Evolutionary conservation across 2,113 vertebrate genomes (phyloP), one percentile per base, ranked within the genome.

Genomic region (Protobothrops flavoviridis): DNA sequence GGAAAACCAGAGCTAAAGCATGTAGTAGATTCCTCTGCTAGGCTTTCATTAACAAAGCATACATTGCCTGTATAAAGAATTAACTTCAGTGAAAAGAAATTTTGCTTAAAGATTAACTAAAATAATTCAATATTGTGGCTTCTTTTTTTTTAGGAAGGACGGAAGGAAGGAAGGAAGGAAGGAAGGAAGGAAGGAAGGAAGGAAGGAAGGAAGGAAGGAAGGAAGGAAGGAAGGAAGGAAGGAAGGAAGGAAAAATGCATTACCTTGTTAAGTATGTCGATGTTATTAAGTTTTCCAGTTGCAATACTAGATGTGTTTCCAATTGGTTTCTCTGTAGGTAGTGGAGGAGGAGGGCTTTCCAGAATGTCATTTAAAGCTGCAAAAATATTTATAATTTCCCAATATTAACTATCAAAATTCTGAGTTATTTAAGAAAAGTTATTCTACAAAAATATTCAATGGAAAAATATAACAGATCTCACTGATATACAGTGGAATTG

Each of bases 321-420:
- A 57, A 99, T 97, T 50, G 99, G 98, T 91, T 98, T 99, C 97
- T 98, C 98, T 93, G 95, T 91, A 88, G 99, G 98, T 43, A 98
- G 98, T 74, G 99, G 98, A 0, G 98, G 98, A 0, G 98, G 98
- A 93, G 98, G 97, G 48, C 93, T 95, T 95, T 98, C 98, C 87
- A 92, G 92, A 64, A 95, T 95, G 74, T 97, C 96, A 93, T 97
- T 97, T 96, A 96, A 97, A 95, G 97, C 98, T 98, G 96, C 45
- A 97, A 95, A 96, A 97, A 12, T 0, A 92, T 57, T 0, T 93
- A 39, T 87, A 94, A 87, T 87, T 93, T 39, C 52, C 91, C 93
- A 94, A 33, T 81, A 33, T 90, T 90, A 93, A 92, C 87, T 90
- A 57, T 12, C 87, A 95, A 45, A 93, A 94, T 86, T 45, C 0